Conservation (phyloP, 2,797 vertebrate species). For the Chelon labrosus region DNA sequence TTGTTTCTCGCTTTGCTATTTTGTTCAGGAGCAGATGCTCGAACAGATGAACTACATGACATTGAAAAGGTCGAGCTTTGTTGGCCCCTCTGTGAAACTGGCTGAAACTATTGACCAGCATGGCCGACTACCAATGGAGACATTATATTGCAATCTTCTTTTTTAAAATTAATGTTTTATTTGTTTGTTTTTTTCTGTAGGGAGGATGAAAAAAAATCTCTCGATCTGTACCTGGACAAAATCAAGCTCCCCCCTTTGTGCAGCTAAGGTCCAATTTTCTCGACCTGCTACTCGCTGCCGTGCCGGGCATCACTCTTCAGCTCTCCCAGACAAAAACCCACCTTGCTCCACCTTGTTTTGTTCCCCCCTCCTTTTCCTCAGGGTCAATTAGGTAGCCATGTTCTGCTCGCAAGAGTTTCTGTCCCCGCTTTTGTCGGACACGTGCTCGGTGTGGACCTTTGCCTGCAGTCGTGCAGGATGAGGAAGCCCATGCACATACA, state of each 20-base stretch:
- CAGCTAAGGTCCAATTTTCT: slow-evolving; percentile 50
- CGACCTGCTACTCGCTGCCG: slow-evolving; percentile 33
- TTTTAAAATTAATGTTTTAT: slow-evolving; percentile 1
- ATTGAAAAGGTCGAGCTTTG: slow-evolving; percentile 66
- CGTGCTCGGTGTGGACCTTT: slow-evolving; percentile 50
- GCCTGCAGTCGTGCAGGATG: slow-evolving; percentile 34
- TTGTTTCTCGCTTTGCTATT: slow-evolving; percentile 56
- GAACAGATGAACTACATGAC: slow-evolving; percentile 73
- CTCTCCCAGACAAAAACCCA: slow-evolving; percentile 50
- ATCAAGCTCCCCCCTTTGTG: slow-evolving; percentile 36
- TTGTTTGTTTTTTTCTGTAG: slow-evolving; percentile 16
- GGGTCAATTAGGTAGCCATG: slow-evolving; percentile 63
- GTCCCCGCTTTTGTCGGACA: slow-evolving; percentile 40
- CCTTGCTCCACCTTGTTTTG: slow-evolving; percentile 58
- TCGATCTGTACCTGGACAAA: slow-evolving; percentile 29
- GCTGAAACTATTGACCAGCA: slow-evolving; percentile 32
- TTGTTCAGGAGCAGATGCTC: slow-evolving; percentile 69
- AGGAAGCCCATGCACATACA: slow-evolving; percentile 19
- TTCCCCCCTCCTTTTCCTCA: slow-evolving; percentile 55
- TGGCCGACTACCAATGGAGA: slow-evolving; percentile 19
- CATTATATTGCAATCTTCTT: slow-evolving; percentile 22
- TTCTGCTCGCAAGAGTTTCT: slow-evolving; percentile 53
- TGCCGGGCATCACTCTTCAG: slow-evolving; percentile 58
- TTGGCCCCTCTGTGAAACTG: slow-evolving; percentile 12
- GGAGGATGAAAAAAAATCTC: slow-evolving; percentile 13